phyloP scores from a whole-genome alignment of 2,888 invertebrate genomes.

The Cactoblastis cactorum region DNA sequence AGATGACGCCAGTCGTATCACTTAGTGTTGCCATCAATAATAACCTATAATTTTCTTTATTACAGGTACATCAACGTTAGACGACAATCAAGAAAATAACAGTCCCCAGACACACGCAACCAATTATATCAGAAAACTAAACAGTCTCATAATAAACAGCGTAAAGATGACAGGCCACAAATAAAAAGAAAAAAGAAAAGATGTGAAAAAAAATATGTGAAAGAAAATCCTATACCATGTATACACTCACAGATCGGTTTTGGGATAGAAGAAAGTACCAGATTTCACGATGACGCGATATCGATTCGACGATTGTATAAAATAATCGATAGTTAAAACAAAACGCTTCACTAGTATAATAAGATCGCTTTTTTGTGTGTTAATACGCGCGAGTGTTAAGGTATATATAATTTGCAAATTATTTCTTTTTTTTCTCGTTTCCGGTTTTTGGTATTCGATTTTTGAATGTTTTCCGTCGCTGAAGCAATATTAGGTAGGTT shows the following conservation, averaged over 20 bases:
- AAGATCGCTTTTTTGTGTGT: conserved; percentile 69
- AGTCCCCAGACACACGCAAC: conserved; percentile 24
- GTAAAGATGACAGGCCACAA: conserved; percentile 31
- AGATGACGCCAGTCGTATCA: not conserved
- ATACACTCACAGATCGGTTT: conserved; percentile 59
- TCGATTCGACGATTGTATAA: conserved; percentile 52
- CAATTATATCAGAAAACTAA: conserved; percentile 11
- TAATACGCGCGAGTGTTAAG: conserved; percentile 34
- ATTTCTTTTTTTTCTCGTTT: conserved; percentile 19
- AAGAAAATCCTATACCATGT: conserved; percentile 34
- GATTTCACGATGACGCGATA: conserved; percentile 57
- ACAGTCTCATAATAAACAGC: conserved; percentile 28
- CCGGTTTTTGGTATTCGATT: conserved; percentile 19
- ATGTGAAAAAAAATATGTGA: conserved; percentile 21
- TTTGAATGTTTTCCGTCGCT: conserved; percentile 26
- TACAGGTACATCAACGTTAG: conserved; percentile 41
- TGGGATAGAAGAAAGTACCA: conserved; percentile 66
- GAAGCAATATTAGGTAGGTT: conserved; percentile 55
- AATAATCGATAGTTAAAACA: conserved; percentile 36
- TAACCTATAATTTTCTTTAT: conserved; percentile 39
- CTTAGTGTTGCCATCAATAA: conserved; percentile 1
- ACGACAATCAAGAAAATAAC: conserved; percentile 43
- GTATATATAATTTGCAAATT: conserved; percentile 52
- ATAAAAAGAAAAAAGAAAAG: conserved; percentile 33
- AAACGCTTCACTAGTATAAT: conserved; percentile 44